Base-by-base conservation (phyloP, 2,113 vertebrate species). In the Bostrychus sinensis region DNA sequence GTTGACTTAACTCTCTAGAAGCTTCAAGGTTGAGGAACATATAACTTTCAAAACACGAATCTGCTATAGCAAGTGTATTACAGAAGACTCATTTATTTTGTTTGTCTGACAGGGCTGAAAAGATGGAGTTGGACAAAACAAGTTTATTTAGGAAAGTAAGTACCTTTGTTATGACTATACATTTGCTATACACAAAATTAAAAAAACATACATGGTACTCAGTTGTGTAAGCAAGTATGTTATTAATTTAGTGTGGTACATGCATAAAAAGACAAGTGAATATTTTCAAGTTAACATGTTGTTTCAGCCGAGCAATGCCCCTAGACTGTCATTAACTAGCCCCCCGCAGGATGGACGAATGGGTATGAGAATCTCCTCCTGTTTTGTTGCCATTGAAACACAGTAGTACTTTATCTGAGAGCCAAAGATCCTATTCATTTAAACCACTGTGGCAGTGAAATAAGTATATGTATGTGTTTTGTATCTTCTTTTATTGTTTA, bases 321-420 rank as follows among this genome's bases (percentile, higher is more conserved):
- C 85, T 12, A 93, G 94, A 56, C 73, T 95, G 53, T 94, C 94
- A 7, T 9, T 96, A 75, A 93, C 95, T 78, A 93, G 86, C 59
- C 91, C 94, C 23, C 91, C 93, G 0, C 91, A 88, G 5, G 89
- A 92, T 19, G 92, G 93, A 64, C 89, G 66, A 5, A 94, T 94
- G 90, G 95, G 95, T 97, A 72, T 13, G 76, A 23, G 5, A 25
- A n/a, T 51, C 8, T n/a, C 14, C 48, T 16, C 28, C 3, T 51
- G 26, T 17, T 51, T 25, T 9, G n/a, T 8, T 17, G 14, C 48
- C 16, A 39, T 39, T 12, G 11, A 34, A 34, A 16, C 12, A 14
- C 4, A 39, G 2, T 30, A 51, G 16, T 14, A 51, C 11, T 28
- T n/a, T 8, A 4, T 36, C 6, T 62, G 5, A 1, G 36, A 32